A percentile compares a stretch with the other conserved stretches of the same genome.
Evolutionary conservation across 2,113 vertebrate genomes (phyloP).

Genomic region (Epinephelus lanceolatus): DNA sequence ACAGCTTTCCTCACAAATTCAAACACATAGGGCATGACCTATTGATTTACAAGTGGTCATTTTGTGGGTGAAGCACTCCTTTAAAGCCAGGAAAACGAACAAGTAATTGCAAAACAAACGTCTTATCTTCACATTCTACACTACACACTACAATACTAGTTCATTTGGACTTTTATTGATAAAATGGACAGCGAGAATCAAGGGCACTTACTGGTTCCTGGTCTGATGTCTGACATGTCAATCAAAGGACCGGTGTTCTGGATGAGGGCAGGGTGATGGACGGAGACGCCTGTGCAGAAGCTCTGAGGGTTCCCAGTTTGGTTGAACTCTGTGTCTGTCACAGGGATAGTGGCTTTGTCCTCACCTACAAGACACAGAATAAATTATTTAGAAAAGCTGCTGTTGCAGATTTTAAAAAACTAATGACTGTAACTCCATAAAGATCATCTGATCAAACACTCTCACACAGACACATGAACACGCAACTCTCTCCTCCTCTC

Average conservation of each 20-base stretch:
- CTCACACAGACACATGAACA: constrained; percentile 7
- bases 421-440: background rate
- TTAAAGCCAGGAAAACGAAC: too few relatives aligned
- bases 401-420: constrained; percentile 4
- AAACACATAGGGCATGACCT: background rate
- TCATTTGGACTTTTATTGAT: background rate
- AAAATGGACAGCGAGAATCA: constrained; percentile 21
- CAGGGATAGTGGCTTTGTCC: constrained; percentile 97
- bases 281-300: constrained; percentile 96
- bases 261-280: constrained; percentile 96
- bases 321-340: constrained; percentile 97
- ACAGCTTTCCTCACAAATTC: too few relatives aligned
- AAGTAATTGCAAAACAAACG: background rate
- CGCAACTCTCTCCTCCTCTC: constrained; percentile 65
- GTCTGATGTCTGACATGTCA: constrained; percentile 98
- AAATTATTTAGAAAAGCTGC: background rate
- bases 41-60: too few relatives aligned
- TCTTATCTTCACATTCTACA: background rate
- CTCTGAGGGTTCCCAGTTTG: constrained; percentile 98
- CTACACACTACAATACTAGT: background rate
- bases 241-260: constrained; percentile 98
- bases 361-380: constrained; percentile 86
- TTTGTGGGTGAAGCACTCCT: too few relatives aligned
- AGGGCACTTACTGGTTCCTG: constrained; percentile 93
- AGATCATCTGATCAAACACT: background rate